Evolutionary conservation across 2,113 vertebrate species (phyloP).

Genomic region (Macroglossus sobrinus): DNA sequence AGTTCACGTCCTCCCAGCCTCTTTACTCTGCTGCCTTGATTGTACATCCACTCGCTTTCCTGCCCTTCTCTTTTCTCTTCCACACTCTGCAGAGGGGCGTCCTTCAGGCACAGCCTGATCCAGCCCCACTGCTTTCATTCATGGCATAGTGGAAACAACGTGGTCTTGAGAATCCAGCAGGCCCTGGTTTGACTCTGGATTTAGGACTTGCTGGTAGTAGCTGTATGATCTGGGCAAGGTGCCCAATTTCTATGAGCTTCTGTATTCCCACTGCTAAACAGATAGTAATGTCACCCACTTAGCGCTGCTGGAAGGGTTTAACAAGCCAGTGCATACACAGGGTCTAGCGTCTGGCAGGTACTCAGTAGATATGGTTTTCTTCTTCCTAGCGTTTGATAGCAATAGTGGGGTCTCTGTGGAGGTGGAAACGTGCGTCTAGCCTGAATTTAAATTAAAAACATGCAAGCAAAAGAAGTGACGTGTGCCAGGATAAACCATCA

Average conservation of each 20-base stretch:
- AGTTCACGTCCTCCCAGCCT: background rate
- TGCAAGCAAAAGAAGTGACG: background rate
- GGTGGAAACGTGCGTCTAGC: background rate
- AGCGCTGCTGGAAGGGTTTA: background rate
- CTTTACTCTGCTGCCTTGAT: background rate
- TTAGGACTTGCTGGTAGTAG: background rate
- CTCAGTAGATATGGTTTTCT: background rate
- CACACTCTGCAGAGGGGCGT: background rate
- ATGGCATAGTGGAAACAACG: background rate
- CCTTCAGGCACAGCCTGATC: background rate
- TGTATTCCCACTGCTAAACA: background rate
- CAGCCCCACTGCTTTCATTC: background rate
- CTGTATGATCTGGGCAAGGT: background rate
- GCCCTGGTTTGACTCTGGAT: background rate
- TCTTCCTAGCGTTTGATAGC: background rate
- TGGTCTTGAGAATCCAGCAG: background rate
- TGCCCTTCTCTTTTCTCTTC: background rate
- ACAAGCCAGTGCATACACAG: background rate
- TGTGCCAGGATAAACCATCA: background rate
- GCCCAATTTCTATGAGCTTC: background rate
- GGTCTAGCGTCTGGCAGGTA: background rate
- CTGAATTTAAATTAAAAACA: conserved; percentile 19
- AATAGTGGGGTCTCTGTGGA: background rate
- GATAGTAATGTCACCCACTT: background rate
- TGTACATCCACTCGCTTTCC: background rate